Evolutionary conservation across 2,113 vertebrate genomes (phyloP), one percentile per base, ranked within the genome.

Genomic region (Neodontobutis hainanensis): DNA sequence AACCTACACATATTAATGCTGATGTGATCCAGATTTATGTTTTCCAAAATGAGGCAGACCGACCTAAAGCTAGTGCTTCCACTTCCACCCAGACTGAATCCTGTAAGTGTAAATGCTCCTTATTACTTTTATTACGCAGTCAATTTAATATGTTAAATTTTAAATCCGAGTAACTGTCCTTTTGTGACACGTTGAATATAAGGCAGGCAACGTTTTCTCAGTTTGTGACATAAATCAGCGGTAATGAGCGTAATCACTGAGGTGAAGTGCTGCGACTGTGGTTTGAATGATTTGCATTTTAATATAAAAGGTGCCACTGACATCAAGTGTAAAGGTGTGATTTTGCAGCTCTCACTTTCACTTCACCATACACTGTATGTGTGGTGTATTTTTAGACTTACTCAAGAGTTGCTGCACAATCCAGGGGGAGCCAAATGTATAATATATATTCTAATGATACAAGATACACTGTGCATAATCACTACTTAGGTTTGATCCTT

Each of bases 361-460:
- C 19, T 48, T 53, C 49, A 34, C 14, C 11, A 15, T 11, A 55
- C 34, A 68, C 3, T 45, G 27, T 0, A 19, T 19, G 27, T 45
- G 15, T 44, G 27, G 16, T 11, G 49, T 75, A 38, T 42, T 49
- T 47, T 64, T 10, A 14, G 43, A 52, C 50, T 53, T 6, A 40
- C 36, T 62, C 36, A 61, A 40, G 19, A 67, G 60, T 48, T 5
- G 5, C 57, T 8, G 58, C 8, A 27, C 42, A 40, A 46, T 4
- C n/a, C n/a, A 58, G 42, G 38, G 65, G 40, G 63, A 43, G 8
- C 5, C 19, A 40, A 43, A 58, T 44, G 45, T 19, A 51, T 60
- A 49, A 63, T 51, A 38, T 38, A 15, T 49, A 42, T 48, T 43
- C 51, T 69, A 55, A 61, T 34, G 58, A 47, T 59, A 53, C 62